A percentile compares a stretch with the other conserved stretches of the same genome.
phyloP scores from a whole-genome alignment of 2,888 invertebrate species.

The Sympetrum striolatum region DNA sequence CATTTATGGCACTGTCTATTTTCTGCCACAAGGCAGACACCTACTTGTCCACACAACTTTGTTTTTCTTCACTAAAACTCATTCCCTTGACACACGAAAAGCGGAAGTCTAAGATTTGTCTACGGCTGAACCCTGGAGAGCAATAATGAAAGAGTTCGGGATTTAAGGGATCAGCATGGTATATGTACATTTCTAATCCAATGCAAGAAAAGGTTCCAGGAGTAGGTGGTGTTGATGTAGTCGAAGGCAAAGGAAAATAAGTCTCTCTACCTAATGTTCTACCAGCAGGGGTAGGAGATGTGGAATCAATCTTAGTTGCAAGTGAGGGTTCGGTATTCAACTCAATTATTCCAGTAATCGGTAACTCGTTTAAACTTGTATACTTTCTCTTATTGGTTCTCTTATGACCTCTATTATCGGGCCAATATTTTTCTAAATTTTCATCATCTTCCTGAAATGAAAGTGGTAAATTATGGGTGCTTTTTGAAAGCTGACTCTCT shows the following conservation, averaged over 20 bases:
- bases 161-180: conserved; percentile 66
- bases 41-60: conserved; percentile 1
- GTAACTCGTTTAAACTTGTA: neutral
- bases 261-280: neutral
- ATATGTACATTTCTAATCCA: conserved; percentile 63
- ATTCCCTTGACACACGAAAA: conserved; percentile 68
- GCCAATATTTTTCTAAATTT: neutral
- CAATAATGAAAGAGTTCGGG: conserved; percentile 69
- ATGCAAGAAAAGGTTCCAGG: conserved; percentile 62
- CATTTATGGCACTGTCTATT: conserved; percentile 36
- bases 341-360: neutral
- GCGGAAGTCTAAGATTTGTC: conserved; percentile 66
- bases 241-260: neutral
- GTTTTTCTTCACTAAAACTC: conserved; percentile 55
- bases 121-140: conserved; percentile 65
- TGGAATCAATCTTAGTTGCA: neutral
- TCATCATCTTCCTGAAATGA: neutral
- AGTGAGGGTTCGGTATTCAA: neutral
- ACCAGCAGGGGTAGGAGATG: neutral
- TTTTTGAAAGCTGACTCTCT: conserved; percentile 16
- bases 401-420: neutral
- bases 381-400: neutral
- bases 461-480: conserved; percentile 1
- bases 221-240: neutral
- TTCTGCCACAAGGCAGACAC: conserved; percentile 16